Base-by-base conservation (phyloP, 2,113 vertebrate genomes). In the Dasyornis broadbenti region DNA sequence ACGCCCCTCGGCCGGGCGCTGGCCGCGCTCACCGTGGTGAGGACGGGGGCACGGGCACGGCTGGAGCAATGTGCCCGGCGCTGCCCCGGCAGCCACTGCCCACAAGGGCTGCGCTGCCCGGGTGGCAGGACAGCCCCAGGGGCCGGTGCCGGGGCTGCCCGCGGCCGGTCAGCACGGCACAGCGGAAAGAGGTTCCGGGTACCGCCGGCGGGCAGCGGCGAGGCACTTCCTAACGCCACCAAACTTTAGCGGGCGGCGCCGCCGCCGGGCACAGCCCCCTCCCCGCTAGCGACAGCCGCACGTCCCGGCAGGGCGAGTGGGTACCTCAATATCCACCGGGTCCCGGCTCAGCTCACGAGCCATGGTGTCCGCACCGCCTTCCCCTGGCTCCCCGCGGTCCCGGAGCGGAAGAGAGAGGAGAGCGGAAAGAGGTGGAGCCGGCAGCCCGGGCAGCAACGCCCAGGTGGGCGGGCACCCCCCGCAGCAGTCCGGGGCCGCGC, bases 271-370 rank as follows among this genome's bases (percentile, higher is more conserved):
- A 35, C 49, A 79, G 53, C 54, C 60, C 91, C 80, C 81, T 61
- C 52, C 93, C 86, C 82, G 37, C 65, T 53, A 90, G 45, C 26
- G 42, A 64, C 60, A 47, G 91, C 80, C 78, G 75, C 76, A 82
- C 69, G 59, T 60, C 79, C 87, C 90, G 40, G 82, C 86, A 60
- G 82, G 64, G 39, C 82, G 86, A 37, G 71, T 42, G 84, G 75
- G 94, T 98, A 99, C 98, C 98, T 98, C 98, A 92, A 98, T 98
- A 95, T 99, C 98, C 96, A 97, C 97, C 30, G 98, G 87, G 95
- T 98, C 98, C 96, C 95, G 98, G 97, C 98, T 98, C 63, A 98
- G 98, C 97, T 97, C 94, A 35, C 97, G 87, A 82, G 98, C 97
- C 98, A 98, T 98, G 71, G 70, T 89, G 65, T 45, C 72, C 76